Percentiles rank a stretch among this genome's conserved stretches.
Evolutionary conservation across 2,888 invertebrate species (phyloP).

Genomic region (Drosophila tripunctata): DNA sequence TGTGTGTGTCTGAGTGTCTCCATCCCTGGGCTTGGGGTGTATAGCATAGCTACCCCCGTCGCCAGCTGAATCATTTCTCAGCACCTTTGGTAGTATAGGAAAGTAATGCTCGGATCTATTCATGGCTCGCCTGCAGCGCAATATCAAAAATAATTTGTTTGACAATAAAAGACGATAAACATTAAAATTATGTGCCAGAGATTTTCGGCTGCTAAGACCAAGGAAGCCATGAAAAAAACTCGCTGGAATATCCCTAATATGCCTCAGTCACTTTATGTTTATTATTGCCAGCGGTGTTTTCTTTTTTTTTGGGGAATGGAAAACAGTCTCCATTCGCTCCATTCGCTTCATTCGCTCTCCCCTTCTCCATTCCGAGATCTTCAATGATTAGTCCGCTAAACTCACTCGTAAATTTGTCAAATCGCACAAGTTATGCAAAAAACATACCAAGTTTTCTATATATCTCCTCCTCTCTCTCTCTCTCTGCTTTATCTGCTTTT

Average conservation of each 20-base stretch:
- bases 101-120: conserved; percentile 20
- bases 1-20: conserved; percentile 36
- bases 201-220: conserved; percentile 35
- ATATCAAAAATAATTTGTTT: conserved; percentile 84
- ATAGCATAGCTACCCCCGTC: conserved; percentile 22
- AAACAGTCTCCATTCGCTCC: conserved; percentile 8
- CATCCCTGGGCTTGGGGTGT: neutral
- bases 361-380: conserved; percentile 49
- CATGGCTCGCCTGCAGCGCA: conserved; percentile 71
- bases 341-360: neutral
- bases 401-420: conserved; percentile 79
- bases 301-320: too few relatives aligned
- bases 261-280: conserved; percentile 45
- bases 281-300: conserved; percentile 58
- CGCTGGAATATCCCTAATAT: conserved; percentile 50
- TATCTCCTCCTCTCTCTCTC: conserved; percentile 6
- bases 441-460: conserved; percentile 10
- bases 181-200: conserved; percentile 82
- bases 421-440: conserved; percentile 64
- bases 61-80: conserved; percentile 81
- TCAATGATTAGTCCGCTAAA: conserved; percentile 78
- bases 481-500: conserved; percentile 42
- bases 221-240: conserved; percentile 23
- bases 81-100: conserved; percentile 55
- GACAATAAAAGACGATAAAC: conserved; percentile 84